These are phyloP conservation scores for Thumatha senex DNA, from an alignment of 2,888 invertebrate genomes.

Conservation along the genomic window DNA sequence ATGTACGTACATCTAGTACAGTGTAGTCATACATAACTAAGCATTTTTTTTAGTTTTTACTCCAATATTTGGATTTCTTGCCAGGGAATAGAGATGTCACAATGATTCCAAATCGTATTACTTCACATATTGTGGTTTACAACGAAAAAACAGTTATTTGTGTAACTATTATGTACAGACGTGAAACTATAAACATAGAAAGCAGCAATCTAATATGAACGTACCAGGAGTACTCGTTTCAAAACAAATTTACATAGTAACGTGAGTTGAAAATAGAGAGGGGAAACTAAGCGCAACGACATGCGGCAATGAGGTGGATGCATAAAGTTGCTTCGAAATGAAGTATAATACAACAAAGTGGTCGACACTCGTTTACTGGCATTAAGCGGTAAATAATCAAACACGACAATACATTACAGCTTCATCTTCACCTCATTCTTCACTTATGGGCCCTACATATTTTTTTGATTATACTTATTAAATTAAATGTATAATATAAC, in stretches of 20 bases:
- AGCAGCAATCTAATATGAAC: constrained; percentile 40
- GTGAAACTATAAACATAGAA: constrained; percentile 22
- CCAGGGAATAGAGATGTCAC: no score
- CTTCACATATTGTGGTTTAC: no score
- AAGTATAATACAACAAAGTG: constrained; percentile 83
- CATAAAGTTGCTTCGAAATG: constrained; percentile 76
- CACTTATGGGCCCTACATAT: no score
- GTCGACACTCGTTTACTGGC: constrained; percentile 69
- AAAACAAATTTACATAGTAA: constrained; percentile 78
- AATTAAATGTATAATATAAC: constrained; percentile 11
- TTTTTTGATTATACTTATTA: no score
- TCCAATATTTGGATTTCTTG: no score
- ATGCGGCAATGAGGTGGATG: constrained; percentile 80
- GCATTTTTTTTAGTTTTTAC: no score
- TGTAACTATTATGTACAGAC: not conserved
- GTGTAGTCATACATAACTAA: no score
- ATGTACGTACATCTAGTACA: no score
- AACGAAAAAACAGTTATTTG: not conserved
- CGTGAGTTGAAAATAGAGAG: constrained; percentile 77
- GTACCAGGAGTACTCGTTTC: constrained; percentile 52
- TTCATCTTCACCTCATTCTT: no score
- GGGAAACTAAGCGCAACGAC: constrained; percentile 77
- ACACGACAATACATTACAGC: constrained; percentile 63
- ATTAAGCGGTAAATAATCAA: constrained; percentile 75
- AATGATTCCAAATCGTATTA: no score